Conservation (phyloP, 2,113 vertebrate species). For the Phalacrocorax brasilianus region DNA sequence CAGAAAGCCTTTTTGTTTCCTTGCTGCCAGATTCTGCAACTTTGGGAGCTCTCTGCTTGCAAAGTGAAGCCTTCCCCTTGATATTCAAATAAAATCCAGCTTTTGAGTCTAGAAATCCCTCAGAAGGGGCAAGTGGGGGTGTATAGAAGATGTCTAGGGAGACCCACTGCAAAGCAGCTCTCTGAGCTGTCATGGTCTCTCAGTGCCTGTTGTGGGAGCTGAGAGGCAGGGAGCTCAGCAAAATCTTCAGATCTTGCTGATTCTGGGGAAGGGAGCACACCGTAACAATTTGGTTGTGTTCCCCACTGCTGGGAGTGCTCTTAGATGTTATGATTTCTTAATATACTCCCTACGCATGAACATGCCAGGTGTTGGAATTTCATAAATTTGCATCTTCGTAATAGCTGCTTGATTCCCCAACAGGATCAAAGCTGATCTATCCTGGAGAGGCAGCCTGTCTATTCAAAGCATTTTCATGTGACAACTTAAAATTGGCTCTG, state of each 20-base stretch:
- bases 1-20: neutral
- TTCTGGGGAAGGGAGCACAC: neutral
- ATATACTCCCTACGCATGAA: neutral
- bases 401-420: slow-evolving; percentile 34
- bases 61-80: neutral
- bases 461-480: slow-evolving; percentile 9
- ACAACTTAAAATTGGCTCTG: neutral
- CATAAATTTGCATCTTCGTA: slow-evolving; percentile 23
- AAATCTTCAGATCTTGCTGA: neutral
- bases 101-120: neutral
- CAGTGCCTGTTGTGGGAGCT: neutral
- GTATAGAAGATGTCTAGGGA: neutral
- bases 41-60: neutral
- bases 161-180: neutral
- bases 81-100: neutral
- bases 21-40: neutral
- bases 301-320: slow-evolving; percentile 25
- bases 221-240: neutral
- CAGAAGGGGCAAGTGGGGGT: neutral
- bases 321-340: slow-evolving; percentile 30
- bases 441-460: neutral
- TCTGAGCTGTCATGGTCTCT: neutral
- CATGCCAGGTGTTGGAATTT: slow-evolving; percentile 8
- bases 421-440: slow-evolving; percentile 43
- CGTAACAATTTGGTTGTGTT: neutral